Base-by-base conservation (phyloP, 2,888 invertebrate species). In the Nycteola revayana region DNA sequence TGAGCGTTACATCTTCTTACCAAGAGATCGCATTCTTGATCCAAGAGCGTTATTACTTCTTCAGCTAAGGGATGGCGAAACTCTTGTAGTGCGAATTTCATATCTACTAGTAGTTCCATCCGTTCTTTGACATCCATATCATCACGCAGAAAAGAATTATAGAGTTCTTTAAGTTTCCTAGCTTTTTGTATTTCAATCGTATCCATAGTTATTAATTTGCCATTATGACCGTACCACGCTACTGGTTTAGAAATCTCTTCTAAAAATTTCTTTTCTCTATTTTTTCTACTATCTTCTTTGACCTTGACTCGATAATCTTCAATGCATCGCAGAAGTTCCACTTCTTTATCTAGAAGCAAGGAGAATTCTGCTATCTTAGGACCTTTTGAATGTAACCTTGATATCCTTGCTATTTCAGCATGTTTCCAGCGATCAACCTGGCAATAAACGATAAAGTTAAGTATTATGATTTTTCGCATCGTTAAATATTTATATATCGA, bases 101-200 rank as follows among this genome's bases (percentile, higher is more conserved):
- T 89, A 25, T 92, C 92, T 0, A 92, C 87, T 7, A 96, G 77
- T 1, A 94, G 90, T 60, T 94, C 92, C 42, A 96, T 83, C 23
- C 95, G 90, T 55, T 94, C 92, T 43, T 93, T 92, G 9, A 90
- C 87, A 0, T 89, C 87, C 40, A 91, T 68, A 46, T 91, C 90
- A 31, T 91, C 85, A 18, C 90, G 83, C 28, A 85, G 86, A 52
- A 96, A 89, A 32, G 92, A 90, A 56, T 92, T 90, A 68, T 95
- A 96, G 8, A 96, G 83, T 52, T 92, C 92, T 36, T 92, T 92
- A 26, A 95, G 88, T 62, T 94, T 93, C 30, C 93, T 91, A 8
- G 95, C 96, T 57, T 93, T 92, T 63, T 96, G 95, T 9, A 94
- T 94, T 69, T 94, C 94, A 30, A 95, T 69, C 0, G 96, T 94